Conservation (phyloP, 2,797 vertebrate species). For the Periparus ater region DNA sequence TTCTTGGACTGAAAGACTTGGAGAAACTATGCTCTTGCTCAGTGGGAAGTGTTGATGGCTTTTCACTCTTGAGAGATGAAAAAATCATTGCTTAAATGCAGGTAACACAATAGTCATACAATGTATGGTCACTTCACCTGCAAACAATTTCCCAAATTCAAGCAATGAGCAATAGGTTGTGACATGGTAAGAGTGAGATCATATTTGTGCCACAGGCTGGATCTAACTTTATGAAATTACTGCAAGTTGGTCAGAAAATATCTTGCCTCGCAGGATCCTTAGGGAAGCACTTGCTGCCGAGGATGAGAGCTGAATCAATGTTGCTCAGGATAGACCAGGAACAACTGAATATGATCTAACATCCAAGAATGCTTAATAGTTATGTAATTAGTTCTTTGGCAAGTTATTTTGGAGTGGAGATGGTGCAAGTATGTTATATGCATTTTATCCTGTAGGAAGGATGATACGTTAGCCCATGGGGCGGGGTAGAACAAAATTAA, state of each 20-base stretch:
- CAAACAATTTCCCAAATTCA: not conserved
- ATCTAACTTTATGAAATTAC: not conserved
- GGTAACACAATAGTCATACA: not conserved
- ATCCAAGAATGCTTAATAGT: not conserved
- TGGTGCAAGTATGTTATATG: not conserved
- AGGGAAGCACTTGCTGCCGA: not conserved
- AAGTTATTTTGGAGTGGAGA: not conserved
- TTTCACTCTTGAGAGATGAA: not conserved
- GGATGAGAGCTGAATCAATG: not conserved
- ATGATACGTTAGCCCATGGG: not conserved
- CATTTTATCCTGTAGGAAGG: not conserved
- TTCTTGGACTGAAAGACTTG: not conserved
- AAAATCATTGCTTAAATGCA: not conserved
- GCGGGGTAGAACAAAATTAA: not conserved
- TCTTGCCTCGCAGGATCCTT: not conserved
- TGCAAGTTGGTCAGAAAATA: not conserved
- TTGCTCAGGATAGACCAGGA: not conserved
- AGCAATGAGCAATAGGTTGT: not conserved
- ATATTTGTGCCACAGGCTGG: not conserved
- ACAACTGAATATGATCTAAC: not conserved
- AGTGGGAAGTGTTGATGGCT: not conserved
- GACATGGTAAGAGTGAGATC: not conserved
- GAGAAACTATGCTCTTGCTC: not conserved
- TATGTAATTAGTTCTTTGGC: not conserved
- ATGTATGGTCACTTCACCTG: not conserved